Evolutionary conservation across 2,888 invertebrate species (phyloP), one percentile per base, ranked within the genome.

Genomic region (Phanerotoma sp.): DNA sequence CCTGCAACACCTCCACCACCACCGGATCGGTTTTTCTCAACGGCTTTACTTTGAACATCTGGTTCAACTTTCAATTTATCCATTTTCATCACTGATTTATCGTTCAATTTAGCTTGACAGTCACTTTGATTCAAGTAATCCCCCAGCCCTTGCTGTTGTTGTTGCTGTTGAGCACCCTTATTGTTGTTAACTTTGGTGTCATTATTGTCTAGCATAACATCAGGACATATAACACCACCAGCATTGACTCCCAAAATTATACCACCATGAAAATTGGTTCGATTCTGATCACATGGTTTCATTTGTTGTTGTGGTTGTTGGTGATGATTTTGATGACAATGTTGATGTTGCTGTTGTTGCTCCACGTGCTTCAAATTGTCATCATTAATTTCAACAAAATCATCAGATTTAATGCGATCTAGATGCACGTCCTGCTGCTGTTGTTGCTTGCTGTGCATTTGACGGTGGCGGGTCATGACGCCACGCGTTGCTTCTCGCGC

Each of bases 401-500:
- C 25, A 55, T 50, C 33, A 42, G n/a, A 51, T 20, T 22, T 22
- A 52, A 48, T 54, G 40, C 56, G 38, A 38, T 38, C 20, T 9
- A 18, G 11, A 18, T 38, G 54, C 44, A 45, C 46, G 56, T 58
- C 56, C 45, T 32, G 21, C 21, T 55, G 54, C 37, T 54, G 40
- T 10, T 42, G 30, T 40, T 46, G 21, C 21, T 66, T 58, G 61
- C 70, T 71, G 49, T 69, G 68, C 48, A 63, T 58, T 22, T 58
- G 56, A 37, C 69, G 66, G 57, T 67, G 69, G 40, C 73, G 74
- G 60, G 64, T 51, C 54, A 56, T 61, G 32, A 48, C 55, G 25
- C 51, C 62, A 37, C 73, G 71, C 72, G 69, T 66, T 71, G 68
- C 65, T 69, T 75, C 75, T 69, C 74, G 75, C 73, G 74, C 71